Evolutionary conservation across 1,140 invertebrate species (phyloP).

Genomic region (Heliconius himera): DNA sequence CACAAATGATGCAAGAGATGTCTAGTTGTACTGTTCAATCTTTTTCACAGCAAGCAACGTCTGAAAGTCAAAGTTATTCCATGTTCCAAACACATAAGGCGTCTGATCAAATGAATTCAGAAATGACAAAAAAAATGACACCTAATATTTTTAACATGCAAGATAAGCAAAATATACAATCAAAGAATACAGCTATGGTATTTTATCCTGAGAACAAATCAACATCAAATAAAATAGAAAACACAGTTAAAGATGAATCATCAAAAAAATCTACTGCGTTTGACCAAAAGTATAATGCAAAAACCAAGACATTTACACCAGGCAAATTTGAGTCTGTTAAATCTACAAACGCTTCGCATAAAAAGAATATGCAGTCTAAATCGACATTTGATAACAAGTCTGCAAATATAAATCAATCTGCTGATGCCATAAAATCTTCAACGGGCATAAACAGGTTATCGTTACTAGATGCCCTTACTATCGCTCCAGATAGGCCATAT

Average conservation of each 20-base stretch:
- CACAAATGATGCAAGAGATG: slow-evolving; percentile 57
- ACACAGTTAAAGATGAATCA: neutral
- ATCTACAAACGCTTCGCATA: neutral
- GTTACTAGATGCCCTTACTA: slow-evolving; percentile 86
- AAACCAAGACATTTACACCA: neutral
- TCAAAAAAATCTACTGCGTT: neutral
- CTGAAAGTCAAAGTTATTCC: slow-evolving; percentile 60
- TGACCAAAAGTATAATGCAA: neutral
- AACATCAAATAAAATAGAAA: slow-evolving; percentile 4
- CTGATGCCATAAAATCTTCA: neutral
- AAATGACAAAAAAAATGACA: neutral
- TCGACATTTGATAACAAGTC: neutral
- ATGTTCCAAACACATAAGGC: slow-evolving; percentile 60
- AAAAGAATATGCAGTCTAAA: neutral
- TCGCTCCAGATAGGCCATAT: slow-evolving; percentile 85
- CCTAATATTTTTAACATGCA: neutral
- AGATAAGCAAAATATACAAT: slow-evolving; percentile 8
- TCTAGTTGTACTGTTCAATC: slow-evolving; percentile 62
- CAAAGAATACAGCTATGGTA: slow-evolving; percentile 1
- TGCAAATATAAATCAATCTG: neutral
- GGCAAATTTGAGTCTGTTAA: neutral
- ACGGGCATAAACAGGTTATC: slow-evolving; percentile 69
- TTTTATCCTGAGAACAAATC: slow-evolving; percentile 7
- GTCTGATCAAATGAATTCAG: slow-evolving; percentile 37
- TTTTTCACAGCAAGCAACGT: slow-evolving; percentile 60